Evolutionary conservation across 2,113 vertebrate genomes (phyloP).

Genomic region (Hippocampus abdominalis): DNA sequence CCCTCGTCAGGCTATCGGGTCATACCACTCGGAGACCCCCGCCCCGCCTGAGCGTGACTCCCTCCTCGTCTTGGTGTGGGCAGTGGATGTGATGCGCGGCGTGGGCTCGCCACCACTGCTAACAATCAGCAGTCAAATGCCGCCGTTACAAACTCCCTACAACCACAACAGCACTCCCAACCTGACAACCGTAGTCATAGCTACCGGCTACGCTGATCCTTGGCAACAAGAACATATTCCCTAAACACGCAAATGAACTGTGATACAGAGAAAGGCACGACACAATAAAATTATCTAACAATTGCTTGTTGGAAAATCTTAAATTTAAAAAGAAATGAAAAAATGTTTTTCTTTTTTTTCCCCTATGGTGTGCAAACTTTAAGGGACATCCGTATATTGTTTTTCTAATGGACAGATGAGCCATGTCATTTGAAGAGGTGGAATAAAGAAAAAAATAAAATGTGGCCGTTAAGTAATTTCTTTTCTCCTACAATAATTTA

Average conservation of each 20-base stretch:
- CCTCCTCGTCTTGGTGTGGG: slow-evolving; percentile 62
- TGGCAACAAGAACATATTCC: slow-evolving; percentile 25
- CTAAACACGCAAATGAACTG: slow-evolving; percentile 1
- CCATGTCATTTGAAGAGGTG: too few species aligned
- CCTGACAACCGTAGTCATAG: slow-evolving; percentile 61
- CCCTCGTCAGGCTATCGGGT: slow-evolving; percentile 65
- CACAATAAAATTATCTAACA: not conserved
- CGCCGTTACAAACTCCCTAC: slow-evolving; percentile 51
- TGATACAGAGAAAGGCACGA: not conserved
- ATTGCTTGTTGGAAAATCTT: not conserved
- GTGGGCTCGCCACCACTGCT: slow-evolving; percentile 55
- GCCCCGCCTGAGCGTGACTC: slow-evolving; percentile 56
- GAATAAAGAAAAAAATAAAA: too few species aligned
- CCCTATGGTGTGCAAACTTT: too few species aligned
- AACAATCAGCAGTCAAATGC: slow-evolving; percentile 63
- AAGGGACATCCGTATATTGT: too few species aligned
- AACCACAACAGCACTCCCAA: slow-evolving; percentile 46
- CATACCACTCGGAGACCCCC: slow-evolving; percentile 67
- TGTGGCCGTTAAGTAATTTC: too few species aligned
- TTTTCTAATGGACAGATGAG: too few species aligned
- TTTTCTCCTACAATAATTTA: too few species aligned
- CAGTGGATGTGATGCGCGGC: slow-evolving; percentile 56
- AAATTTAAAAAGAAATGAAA: too few species aligned
- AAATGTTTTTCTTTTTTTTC: too few species aligned
- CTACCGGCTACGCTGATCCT: slow-evolving; percentile 35